Percentiles rank a stretch among this genome's conserved stretches.
These are phyloP conservation scores for Pteruthius melanotis DNA, from an alignment of 2,113 vertebrate species.

Conservation along the genomic window DNA sequence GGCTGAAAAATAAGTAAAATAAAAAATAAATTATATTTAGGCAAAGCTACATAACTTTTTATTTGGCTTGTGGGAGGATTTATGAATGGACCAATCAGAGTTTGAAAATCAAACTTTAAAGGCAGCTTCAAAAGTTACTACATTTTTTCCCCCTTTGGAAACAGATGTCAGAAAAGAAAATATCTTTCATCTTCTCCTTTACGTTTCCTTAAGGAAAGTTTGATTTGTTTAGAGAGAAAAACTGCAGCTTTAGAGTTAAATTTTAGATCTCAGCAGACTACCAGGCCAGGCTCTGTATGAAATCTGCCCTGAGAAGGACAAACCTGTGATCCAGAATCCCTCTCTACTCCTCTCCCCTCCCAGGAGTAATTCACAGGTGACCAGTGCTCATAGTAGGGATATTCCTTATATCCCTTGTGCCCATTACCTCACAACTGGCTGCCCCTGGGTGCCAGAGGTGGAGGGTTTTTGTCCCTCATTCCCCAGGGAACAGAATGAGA, in stretches of 20 bases:
- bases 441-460: background rate
- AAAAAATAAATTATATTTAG: background rate
- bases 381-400: accelerated
- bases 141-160: background rate
- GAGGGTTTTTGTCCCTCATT: background rate
- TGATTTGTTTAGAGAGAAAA: constrained; percentile 9
- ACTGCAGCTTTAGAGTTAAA: background rate
- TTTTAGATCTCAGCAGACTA: background rate
- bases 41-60: background rate
- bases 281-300: background rate
- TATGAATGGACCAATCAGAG: background rate
- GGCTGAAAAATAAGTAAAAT: background rate
- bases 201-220: constrained; percentile 20
- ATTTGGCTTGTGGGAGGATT: background rate
- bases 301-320: background rate
- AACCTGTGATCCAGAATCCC: background rate
- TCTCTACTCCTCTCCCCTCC: background rate
- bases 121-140: background rate
- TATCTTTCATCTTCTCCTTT: constrained; percentile 13
- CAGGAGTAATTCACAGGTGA: background rate
- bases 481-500: accelerated
- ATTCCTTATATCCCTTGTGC: background rate
- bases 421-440: background rate
- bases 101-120: constrained; percentile 15
- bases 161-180: constrained; percentile 8